Evolutionary conservation across 2,888 invertebrate genomes (phyloP).

Genomic region (Pristionchus fissidentatus): DNA sequence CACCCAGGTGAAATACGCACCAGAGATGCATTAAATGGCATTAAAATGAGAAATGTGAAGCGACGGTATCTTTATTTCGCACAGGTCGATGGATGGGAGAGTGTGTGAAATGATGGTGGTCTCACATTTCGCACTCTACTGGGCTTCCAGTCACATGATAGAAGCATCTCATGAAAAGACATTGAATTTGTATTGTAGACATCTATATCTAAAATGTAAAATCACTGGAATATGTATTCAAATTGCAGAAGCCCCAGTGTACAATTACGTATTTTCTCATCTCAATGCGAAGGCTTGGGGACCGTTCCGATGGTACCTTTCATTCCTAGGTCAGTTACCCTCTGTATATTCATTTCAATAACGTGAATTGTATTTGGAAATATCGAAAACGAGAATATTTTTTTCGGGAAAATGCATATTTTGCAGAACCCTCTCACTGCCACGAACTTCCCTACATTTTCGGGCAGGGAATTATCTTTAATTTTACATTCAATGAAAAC

Average conservation of each 20-base stretch:
- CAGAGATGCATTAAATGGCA: not conserved
- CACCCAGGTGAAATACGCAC: constrained; percentile 15
- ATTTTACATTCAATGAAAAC: constrained; percentile 7
- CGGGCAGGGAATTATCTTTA: constrained; percentile 47
- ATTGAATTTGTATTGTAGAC: no score
- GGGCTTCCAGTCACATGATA: no score
- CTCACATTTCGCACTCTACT: no score
- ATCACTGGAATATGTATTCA: not conserved
- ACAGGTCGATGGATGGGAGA: no score
- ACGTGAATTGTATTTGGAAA: not conserved
- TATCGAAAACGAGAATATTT: not conserved
- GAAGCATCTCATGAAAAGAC: no score
- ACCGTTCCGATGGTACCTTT: constrained; percentile 18
- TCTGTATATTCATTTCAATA: not conserved
- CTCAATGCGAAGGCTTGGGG: constrained; percentile 50
- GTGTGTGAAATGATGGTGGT: no score
- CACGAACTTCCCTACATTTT: constrained; percentile 36
- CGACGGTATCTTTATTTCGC: no score
- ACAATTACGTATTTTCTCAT: constrained; percentile 49
- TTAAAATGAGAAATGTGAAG: not conserved
- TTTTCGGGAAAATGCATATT: not conserved
- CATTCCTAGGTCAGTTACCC: not conserved
- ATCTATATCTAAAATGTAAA: no score
- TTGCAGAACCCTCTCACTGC: constrained; percentile 34
- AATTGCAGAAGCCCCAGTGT: constrained; percentile 28